Base-by-base conservation (phyloP, 2,888 invertebrate genomes). In the Acronicta aceris region DNA sequence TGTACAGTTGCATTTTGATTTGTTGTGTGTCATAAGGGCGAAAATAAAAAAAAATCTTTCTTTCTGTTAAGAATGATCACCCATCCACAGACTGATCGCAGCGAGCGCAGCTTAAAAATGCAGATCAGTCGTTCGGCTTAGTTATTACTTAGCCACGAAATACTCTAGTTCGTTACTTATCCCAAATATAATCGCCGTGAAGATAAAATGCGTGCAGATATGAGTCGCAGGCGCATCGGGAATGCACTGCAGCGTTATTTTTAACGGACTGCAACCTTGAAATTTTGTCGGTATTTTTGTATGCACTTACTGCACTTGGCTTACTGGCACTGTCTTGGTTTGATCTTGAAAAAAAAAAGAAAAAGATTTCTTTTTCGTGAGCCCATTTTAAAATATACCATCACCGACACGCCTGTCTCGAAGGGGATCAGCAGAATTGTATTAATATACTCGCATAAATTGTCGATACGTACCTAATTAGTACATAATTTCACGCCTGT, bases 241-340 rank as follows among this genome's bases (percentile, higher is more conserved):
- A 80, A 79, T 81, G 81, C 81, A 74, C 59, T 51, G 17, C 38
- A 38, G 71, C 79, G 87, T 84, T 89, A 89, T 89, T 89, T 89
- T 89, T 84, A 81, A 71, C 79, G 59, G 65, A 77, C 79, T 48
- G 59, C 80, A 79, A 84, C 89, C 89, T 89, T 89, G 89, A 86
- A 38, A 85, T 81, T 89, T 89, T 85, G 86, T 75, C 71, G 84
- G 81, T 89, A 89, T 89, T 89, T 89, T 89, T 89, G 88, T 81
- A 77, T 83, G 84, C 84, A 81, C 83, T 83, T 78, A 80, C 79
- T 84, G 85, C 83, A 82, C 84, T 87, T 88, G 88, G 87, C 89
- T 85, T 81, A 58, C 66, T 75, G 80, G 71, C 78, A 41, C 57
- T 56, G 62, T 57, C 71, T 65, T 73, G 50, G 55, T 71, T 66